These are phyloP conservation scores for Clarias laeviceps DNA, from an alignment of 2,797 vertebrate genomes.

Conservation along the genomic window DNA sequence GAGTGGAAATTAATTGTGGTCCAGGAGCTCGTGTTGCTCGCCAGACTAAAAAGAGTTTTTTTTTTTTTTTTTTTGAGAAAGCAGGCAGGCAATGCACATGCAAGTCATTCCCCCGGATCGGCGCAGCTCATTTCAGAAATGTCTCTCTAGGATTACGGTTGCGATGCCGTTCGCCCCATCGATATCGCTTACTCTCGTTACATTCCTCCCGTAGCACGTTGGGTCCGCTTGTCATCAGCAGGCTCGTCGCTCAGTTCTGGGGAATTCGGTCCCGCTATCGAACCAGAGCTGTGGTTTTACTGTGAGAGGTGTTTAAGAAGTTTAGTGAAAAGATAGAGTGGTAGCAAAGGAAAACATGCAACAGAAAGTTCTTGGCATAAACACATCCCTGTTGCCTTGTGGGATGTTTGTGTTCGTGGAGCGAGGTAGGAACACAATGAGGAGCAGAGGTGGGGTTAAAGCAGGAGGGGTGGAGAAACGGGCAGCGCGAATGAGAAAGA, in stretches of 20 bases:
- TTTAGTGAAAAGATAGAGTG: background rate
- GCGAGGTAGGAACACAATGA: conserved; percentile 47
- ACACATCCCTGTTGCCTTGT: conserved; percentile 12
- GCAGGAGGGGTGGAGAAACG: conserved; percentile 61
- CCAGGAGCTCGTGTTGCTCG: conserved; percentile 51
- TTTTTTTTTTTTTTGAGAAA: background rate
- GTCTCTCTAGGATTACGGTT: conserved; percentile 49
- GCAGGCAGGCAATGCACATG: conserved; percentile 40
- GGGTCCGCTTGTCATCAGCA: conserved; percentile 5
- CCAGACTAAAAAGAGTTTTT: conserved; percentile 39
- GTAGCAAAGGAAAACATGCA: background rate
- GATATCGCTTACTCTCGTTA: conserved; percentile 44
- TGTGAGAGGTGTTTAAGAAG: background rate
- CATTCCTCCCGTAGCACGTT: conserved; percentile 8
- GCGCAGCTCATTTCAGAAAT: conserved; percentile 50
- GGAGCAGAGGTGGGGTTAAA: conserved; percentile 46
- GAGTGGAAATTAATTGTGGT: conserved; percentile 45
- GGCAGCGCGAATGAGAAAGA: conserved; percentile 48
- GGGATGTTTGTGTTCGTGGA: conserved; percentile 52
- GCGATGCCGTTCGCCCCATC: conserved; percentile 25
- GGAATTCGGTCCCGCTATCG: background rate
- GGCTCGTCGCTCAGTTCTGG: background rate
- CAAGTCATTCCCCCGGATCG: conserved; percentile 52
- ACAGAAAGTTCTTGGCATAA: background rate
- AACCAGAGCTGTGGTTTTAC: background rate